Evolutionary conservation across 2,113 vertebrate genomes (phyloP).

Genomic region (Pelecanus crispus): DNA sequence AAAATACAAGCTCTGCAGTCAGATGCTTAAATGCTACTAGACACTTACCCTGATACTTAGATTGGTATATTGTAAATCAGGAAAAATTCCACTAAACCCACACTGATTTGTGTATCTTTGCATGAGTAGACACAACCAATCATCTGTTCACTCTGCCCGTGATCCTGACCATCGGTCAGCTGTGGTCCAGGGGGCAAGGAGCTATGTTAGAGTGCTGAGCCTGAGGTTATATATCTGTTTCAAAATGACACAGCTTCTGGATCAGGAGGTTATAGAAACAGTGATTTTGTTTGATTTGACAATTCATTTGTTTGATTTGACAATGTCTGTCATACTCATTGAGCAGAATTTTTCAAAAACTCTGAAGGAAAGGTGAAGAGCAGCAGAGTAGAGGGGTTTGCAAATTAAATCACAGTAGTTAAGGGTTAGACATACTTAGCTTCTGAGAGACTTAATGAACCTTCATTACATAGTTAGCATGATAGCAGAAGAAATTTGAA

Average conservation of each 20-base stretch:
- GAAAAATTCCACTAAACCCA: background rate
- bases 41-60: background rate
- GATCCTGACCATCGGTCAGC: background rate
- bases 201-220: background rate
- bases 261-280: background rate
- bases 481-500: background rate
- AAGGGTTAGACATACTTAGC: background rate
- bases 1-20: background rate
- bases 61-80: background rate
- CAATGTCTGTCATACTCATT: background rate
- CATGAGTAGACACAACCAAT: background rate
- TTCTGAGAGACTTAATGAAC: background rate
- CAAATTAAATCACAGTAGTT: background rate
- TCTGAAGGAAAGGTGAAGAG: background rate
- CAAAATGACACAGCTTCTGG: background rate
- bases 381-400: background rate
- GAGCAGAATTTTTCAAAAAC: background rate
- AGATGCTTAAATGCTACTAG: background rate
- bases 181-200: background rate
- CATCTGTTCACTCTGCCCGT: background rate
- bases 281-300: background rate
- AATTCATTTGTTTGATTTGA: background rate
- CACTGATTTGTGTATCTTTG: background rate
- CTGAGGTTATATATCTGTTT: background rate
- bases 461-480: background rate